These are phyloP conservation scores for Pseudorasbora parva DNA, from an alignment of 2,113 vertebrate species.

Conservation along the genomic window DNA sequence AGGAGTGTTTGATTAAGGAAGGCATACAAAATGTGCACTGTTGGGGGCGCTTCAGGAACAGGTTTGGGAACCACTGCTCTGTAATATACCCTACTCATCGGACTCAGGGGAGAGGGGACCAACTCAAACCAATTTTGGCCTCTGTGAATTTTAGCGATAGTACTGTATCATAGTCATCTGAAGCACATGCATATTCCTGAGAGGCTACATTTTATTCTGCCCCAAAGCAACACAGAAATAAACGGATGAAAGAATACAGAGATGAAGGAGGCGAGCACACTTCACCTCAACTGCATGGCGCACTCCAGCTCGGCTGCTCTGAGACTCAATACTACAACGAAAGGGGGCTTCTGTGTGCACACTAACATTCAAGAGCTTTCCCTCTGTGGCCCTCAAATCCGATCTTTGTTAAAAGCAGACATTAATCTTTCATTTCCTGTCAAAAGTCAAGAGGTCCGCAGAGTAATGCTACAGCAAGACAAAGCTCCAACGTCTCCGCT, in stretches of 20 bases:
- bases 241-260: neutral
- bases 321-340: slow-evolving; percentile 14
- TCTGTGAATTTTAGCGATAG: slow-evolving; percentile 12
- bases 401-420: slow-evolving; percentile 47
- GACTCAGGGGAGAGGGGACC: slow-evolving; percentile 6
- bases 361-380: slow-evolving; percentile 16
- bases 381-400: slow-evolving; percentile 38
- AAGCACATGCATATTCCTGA: slow-evolving; percentile 20
- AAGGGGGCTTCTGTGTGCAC: slow-evolving; percentile 16
- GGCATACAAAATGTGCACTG: neutral
- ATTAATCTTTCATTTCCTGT: slow-evolving; percentile 50
- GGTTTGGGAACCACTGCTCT: slow-evolving; percentile 24
- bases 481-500: neutral
- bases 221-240: slow-evolving; percentile 22
- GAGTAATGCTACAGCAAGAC: slow-evolving; percentile 21
- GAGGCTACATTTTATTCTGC: slow-evolving; percentile 6
- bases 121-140: slow-evolving; percentile 21
- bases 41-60: slow-evolving; percentile 8
- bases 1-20: slow-evolving; percentile 11
- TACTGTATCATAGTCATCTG: slow-evolving; percentile 25
- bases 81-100: neutral
- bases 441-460: slow-evolving; percentile 34
- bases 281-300: slow-evolving; percentile 16
- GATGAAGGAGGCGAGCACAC: slow-evolving; percentile 19
- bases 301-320: slow-evolving; percentile 13